Evolutionary conservation across 2,888 invertebrate species (phyloP).

Genomic region (Megamerina dolium): DNA sequence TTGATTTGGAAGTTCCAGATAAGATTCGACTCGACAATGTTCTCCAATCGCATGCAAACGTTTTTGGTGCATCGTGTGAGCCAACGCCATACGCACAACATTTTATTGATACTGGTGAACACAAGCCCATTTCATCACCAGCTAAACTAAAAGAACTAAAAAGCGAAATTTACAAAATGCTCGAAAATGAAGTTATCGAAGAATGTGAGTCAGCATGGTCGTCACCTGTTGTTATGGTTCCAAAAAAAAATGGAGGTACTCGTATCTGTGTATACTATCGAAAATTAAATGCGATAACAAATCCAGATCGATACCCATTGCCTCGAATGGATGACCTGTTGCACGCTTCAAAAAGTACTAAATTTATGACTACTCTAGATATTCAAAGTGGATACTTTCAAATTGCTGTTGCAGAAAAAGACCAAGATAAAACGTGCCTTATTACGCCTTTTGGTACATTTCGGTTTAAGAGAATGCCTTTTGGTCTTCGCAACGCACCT

Average conservation of each 20-base stretch:
- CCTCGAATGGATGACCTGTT: constrained; percentile 1
- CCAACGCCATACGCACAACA: constrained; percentile 20
- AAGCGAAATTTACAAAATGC: background rate
- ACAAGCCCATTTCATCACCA: constrained; percentile 33
- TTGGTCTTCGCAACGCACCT: constrained; percentile 9
- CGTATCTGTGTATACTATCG: constrained; percentile 29
- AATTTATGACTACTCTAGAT: constrained; percentile 1
- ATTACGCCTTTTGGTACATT: background rate
- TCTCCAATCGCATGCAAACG: background rate
- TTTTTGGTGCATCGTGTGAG: constrained; percentile 5
- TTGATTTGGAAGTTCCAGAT: background rate
- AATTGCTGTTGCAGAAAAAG: background rate
- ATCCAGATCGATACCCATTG: constrained; percentile 1
- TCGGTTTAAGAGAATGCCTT: constrained; percentile 2
- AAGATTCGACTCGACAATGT: constrained; percentile 6
- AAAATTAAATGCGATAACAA: background rate
- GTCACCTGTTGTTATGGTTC: constrained; percentile 1
- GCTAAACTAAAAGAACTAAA: constrained; percentile 22
- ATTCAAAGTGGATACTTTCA: background rate
- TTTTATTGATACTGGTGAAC: constrained; percentile 30
- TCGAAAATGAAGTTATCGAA: background rate
- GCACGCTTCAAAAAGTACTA: background rate
- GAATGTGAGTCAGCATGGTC: background rate
- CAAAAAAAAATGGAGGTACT: constrained; percentile 2
- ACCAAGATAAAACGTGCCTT: background rate